Base-by-base conservation (phyloP, 1,140 invertebrate species). In the Aphelinus certus region DNA sequence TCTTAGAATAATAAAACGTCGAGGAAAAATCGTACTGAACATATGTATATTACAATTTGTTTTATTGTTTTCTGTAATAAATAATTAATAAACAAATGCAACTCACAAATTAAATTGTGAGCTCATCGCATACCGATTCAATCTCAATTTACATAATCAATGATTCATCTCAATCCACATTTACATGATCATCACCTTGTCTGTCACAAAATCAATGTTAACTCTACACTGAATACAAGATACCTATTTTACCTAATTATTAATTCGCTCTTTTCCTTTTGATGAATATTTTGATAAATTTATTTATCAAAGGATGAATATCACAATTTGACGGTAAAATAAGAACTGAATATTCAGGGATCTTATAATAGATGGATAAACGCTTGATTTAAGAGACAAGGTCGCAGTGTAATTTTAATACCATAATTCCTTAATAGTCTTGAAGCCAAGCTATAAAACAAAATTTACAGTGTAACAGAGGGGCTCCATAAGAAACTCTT, bases 81-180 rank as follows among this genome's bases (percentile, higher is more conserved):
- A 84, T 86, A 81, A 81, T 81, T 81, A 78, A 81, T 80, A 81
- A 81, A 80, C 76, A 82, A 78, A 81, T 80, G 75, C 76, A 77
- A 66, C 73, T 67, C 60, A 76, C 46, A 26, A 58, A 26, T 7
- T 61, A 42, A 2, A 53, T 72, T 64, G 65, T 70, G 76, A 61
- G 71, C 60, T 73, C 51, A 71, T 68, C 75, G 68, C 26, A 9
- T 75, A 71, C 46, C 61, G 57, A 70, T 76, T 66, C n/a, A 55
- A 6, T 62, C 63, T 63, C 26, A 71, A 71, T 71, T 71, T 66
- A 55, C 64, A 66, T 66, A 2, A 49, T 49, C 42, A 10, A 7
- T 66, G 6, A 66, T 55, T 49, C 51, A 9, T 53, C 4, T 53
- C 9, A 53, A 53, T 26, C 26, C 26, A 26, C 10, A 57, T 57